Evolutionary conservation across 1,140 invertebrate species (phyloP).

Genomic region (Leguminivora glycinivorella): DNA sequence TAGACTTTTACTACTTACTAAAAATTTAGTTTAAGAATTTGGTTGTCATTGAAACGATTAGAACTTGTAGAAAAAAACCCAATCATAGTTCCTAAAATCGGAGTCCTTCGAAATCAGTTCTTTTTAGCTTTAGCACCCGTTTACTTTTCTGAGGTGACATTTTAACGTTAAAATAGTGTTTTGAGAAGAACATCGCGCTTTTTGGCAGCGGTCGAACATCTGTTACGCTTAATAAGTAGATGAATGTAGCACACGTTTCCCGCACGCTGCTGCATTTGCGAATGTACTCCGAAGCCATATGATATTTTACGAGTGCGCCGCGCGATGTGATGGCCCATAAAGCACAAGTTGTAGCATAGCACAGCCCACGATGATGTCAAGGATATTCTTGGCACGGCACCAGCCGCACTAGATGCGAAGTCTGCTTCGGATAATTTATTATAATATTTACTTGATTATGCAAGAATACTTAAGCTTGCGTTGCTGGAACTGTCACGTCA

Average conservation of each 20-base stretch:
- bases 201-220: constrained; percentile 18
- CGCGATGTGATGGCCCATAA: constrained; percentile 69
- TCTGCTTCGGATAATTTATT: constrained; percentile 11
- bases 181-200: neutral
- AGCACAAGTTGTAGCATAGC: constrained; percentile 57
- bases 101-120: neutral
- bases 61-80: no score
- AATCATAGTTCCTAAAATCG: no score
- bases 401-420: constrained; percentile 5
- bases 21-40: no score
- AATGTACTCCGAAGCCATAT: constrained; percentile 44
- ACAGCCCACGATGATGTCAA: constrained; percentile 57
- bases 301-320: constrained; percentile 65
- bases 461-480: neutral
- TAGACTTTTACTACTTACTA: no score
- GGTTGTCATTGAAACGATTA: no score
- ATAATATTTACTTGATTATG: neutral
- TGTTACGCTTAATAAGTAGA: constrained; percentile 27
- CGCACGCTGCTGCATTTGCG: constrained; percentile 51
- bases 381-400: constrained; percentile 64
- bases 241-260: constrained; percentile 18
- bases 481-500: neutral
- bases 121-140: neutral
- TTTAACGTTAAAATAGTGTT: neutral
- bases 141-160: neutral